Evolutionary conservation across 2,888 invertebrate species (phyloP).

Genomic region (Cheilosia variabilis): DNA sequence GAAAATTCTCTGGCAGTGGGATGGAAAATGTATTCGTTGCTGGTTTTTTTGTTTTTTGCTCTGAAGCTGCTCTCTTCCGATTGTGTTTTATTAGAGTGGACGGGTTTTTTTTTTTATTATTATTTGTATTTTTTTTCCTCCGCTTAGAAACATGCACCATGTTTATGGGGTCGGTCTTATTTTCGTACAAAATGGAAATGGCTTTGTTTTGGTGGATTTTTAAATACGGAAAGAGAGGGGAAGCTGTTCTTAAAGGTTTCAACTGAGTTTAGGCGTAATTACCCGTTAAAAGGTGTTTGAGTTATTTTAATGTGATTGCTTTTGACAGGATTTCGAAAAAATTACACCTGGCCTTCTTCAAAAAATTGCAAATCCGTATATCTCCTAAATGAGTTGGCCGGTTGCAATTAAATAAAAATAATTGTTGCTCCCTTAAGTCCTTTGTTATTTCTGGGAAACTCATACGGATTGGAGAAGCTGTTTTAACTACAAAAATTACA

Average conservation of each 20-base stretch:
- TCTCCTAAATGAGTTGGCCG: too few species aligned
- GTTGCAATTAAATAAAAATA: too few species aligned
- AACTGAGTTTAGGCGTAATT: conserved; percentile 1
- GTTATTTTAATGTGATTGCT: neutral
- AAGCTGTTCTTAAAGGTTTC: neutral
- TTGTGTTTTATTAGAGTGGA: conserved; percentile 54
- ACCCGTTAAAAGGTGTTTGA: neutral
- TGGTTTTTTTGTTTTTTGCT: conserved; percentile 4
- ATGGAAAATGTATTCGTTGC: conserved; percentile 51
- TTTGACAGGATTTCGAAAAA: too few species aligned
- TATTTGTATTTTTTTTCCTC: conserved; percentile 4
- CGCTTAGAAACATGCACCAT: neutral
- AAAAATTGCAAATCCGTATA: too few species aligned
- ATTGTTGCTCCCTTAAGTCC: too few species aligned
- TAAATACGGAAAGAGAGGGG: neutral
- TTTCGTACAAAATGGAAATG: conserved; percentile 31
- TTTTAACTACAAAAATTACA: too few species aligned
- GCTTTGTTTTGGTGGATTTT: conserved; percentile 34
- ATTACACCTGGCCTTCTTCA: too few species aligned
- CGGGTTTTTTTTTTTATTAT: conserved; percentile 42
- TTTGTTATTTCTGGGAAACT: too few species aligned
- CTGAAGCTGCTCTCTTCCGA: conserved; percentile 20
- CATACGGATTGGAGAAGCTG: too few species aligned
- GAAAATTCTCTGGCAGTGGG: neutral
- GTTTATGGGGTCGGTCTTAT: conserved; percentile 12